Evolutionary conservation across 1,140 invertebrate genomes (phyloP).

Genomic region (Archivesica marissinica): DNA sequence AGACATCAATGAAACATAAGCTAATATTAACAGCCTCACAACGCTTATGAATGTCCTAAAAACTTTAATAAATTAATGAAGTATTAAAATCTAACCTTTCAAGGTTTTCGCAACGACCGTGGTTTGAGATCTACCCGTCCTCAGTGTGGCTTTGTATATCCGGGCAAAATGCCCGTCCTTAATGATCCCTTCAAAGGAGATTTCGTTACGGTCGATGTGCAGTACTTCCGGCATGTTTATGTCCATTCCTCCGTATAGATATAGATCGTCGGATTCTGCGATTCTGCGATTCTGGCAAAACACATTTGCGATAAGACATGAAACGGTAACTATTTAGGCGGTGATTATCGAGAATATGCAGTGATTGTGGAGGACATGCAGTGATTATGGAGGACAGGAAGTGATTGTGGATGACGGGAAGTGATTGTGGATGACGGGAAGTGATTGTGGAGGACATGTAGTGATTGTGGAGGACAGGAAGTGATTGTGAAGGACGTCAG

Average conservation of each 20-base stretch:
- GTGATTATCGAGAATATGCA: not conserved
- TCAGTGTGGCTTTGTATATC: constrained; percentile 35
- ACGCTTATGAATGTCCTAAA: no score
- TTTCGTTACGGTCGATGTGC: constrained; percentile 6
- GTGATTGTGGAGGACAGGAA: no score
- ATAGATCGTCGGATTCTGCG: constrained; percentile 8
- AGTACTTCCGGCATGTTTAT: not conserved
- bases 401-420: not conserved
- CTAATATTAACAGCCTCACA: no score
- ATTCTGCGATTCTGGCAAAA: constrained; percentile 19
- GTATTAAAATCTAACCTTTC: no score
- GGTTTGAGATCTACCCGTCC: not conserved
- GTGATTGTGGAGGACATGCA: not conserved
- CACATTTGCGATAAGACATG: no score
- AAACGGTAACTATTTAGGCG: no score
- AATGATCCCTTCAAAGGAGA: constrained; percentile 28
- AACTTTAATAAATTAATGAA: no score
- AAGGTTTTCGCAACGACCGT: constrained; percentile 42
- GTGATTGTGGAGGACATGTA: no score
- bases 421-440: no score
- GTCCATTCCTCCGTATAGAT: constrained; percentile 51
- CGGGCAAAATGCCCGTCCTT: constrained; percentile 47
- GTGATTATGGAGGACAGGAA: not conserved
- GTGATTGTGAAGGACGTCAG: no score
- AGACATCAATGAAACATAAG: no score